These are phyloP conservation scores for Mustelus asterias DNA, from an alignment of 2,113 vertebrate genomes.

Conservation along the genomic window DNA sequence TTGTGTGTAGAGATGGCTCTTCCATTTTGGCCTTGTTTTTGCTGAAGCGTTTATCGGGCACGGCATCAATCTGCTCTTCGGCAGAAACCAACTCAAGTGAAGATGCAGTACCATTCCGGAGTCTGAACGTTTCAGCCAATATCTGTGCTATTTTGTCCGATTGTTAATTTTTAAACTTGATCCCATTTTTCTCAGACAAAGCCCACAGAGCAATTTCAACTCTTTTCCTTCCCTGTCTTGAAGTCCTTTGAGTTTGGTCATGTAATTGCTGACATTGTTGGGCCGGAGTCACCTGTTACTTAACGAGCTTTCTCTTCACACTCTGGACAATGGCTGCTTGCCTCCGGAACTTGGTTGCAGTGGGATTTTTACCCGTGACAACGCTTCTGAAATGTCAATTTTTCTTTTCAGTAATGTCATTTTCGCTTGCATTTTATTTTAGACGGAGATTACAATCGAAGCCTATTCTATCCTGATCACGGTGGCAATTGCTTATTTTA, in stretches of 20 bases:
- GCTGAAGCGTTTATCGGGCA: background rate
- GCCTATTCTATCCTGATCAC: too few species aligned
- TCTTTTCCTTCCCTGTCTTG: background rate
- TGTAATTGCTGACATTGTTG: background rate
- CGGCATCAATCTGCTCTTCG: background rate
- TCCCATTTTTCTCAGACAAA: background rate
- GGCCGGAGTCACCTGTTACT: conserved; percentile 31
- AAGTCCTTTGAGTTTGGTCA: background rate
- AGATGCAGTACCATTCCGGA: background rate
- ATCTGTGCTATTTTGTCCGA: background rate
- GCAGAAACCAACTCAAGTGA: background rate
- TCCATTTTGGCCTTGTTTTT: conserved; percentile 13
- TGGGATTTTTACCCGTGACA: background rate
- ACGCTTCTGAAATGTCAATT: background rate
- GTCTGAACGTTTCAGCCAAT: background rate
- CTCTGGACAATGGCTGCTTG: background rate
- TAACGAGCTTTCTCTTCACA: conserved; percentile 29
- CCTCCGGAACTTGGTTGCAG: background rate
- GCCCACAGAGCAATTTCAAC: background rate
- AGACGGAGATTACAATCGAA: background rate
- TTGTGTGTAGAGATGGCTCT: background rate
- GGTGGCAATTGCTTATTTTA: background rate
- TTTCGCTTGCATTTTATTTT: background rate
- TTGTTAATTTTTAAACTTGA: background rate
- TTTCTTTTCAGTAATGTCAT: background rate